Evolutionary conservation across 2,888 invertebrate species (phyloP), one percentile per base, ranked within the genome.

Genomic region (Bellardia pandia): DNA sequence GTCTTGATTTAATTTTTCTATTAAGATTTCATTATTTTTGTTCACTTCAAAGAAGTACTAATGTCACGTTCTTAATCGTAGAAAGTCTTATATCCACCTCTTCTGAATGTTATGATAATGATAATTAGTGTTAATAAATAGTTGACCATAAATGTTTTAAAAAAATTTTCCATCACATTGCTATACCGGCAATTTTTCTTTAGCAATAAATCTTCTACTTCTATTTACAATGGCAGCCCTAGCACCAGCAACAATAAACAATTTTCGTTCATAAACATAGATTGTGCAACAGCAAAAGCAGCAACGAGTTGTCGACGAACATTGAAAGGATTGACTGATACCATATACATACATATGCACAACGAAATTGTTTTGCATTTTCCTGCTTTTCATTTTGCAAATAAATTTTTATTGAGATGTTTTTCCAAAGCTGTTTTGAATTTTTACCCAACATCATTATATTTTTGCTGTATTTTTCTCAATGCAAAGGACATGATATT

Each of bases 371-470:
- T 69, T 69, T 75, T 75, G 60, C 37, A 76, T 68, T 82, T 72
- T 75, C 60, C 68, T 75, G 72, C 72, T 51, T 69, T 76, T 62
- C 72, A 69, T 30, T 82, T 71, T 62, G 69, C 37, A 58, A 76
- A 76, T 82, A 82, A 82, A 62, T 76, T 82, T 76, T 76, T 76
- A 82, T 76, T 76, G 76, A 82, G 69, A 60, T 75, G 16, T 71
- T 82, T 74, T 82, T 48, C 58, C 40, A 40, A 76, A 48, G 23
- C 23, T 82, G 14, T 69, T 68, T 68, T 40, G n/a, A 51, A 37
- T 48, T 45, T n/a, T 40, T 62, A 62, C 48, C 23, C 42, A 62
- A 33, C 37, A 40, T 3, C 40, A 51, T 33, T 58, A n/a, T 75
- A 7, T 58, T 48, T 7, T 48, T 33, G 23, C 6, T n/a, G 3